A percentile compares a stretch with the other conserved stretches of the same genome.
These are phyloP conservation scores for Crocidura indochinensis DNA, from an alignment of 2,797 vertebrate genomes.

Conservation along the genomic window DNA sequence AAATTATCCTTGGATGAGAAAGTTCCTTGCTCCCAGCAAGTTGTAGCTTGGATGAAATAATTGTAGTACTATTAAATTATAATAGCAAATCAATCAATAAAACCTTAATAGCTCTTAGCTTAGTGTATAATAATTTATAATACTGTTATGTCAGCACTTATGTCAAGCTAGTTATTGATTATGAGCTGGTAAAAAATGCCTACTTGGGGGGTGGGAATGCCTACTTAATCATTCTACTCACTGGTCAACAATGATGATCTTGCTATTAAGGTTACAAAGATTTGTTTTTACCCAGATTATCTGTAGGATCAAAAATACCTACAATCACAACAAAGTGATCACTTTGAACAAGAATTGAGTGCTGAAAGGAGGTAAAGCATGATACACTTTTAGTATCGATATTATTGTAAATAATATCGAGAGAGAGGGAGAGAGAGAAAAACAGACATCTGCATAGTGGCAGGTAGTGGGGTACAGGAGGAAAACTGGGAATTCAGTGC, in stretches of 20 bases:
- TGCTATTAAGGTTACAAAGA: conserved; percentile 26
- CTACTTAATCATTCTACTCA: too few species aligned
- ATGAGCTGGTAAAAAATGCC: conserved; percentile 10
- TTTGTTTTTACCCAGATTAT: background rate
- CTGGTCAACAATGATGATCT: background rate
- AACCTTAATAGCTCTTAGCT: background rate
- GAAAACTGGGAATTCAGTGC: too few species aligned
- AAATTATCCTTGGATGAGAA: conserved; percentile 45
- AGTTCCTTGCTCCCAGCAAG: background rate
- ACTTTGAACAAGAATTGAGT: too few species aligned
- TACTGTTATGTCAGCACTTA: background rate
- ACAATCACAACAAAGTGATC: background rate
- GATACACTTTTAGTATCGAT: too few species aligned
- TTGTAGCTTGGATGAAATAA: conserved; percentile 27
- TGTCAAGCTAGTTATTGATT: background rate
- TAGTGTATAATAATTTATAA: background rate
- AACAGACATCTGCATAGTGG: too few species aligned
- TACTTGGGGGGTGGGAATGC: too few species aligned
- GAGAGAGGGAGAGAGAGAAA: too few species aligned
- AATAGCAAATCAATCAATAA: background rate
- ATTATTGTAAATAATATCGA: too few species aligned
- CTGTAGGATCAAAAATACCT: conserved; percentile 21
- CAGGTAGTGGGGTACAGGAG: too few species aligned
- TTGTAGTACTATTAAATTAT: background rate
- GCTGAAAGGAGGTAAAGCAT: too few species aligned